These are phyloP conservation scores for Hedychridium roseum DNA, from an alignment of 2,888 invertebrate species.

Conservation along the genomic window DNA sequence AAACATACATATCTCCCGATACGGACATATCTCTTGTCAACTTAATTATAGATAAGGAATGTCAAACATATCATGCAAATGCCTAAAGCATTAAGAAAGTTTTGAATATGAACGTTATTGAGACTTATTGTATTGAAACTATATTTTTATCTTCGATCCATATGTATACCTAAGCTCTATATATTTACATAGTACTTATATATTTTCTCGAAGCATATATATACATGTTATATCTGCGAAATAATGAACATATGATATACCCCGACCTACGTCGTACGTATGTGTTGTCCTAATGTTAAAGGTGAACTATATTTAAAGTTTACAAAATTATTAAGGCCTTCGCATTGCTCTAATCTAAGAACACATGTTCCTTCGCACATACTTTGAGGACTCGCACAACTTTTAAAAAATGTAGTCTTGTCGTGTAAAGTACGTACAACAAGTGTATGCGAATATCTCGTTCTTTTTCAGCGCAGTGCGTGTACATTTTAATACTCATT, in stretches of 20 bases:
- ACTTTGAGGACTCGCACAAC: neutral
- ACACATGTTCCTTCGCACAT: too few species aligned
- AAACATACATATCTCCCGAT: neutral
- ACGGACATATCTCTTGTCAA: neutral
- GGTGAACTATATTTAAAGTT: neutral
- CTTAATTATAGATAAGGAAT: slow-evolving; percentile 19
- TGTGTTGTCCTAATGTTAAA: neutral
- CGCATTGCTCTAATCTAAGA: neutral
- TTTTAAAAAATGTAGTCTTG: neutral
- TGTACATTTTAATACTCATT: too few species aligned
- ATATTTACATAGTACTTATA: slow-evolving; percentile 50
- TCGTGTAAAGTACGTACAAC: neutral
- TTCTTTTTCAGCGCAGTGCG: too few species aligned
- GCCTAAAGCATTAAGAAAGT: slow-evolving; percentile 52
- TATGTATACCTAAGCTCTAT: slow-evolving; percentile 45
- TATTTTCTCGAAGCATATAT: slow-evolving; percentile 47
- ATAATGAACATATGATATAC: slow-evolving; percentile 13
- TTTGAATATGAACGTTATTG: slow-evolving; percentile 50
- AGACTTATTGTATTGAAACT: slow-evolving; percentile 50
- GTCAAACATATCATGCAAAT: slow-evolving; percentile 49
- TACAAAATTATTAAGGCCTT: neutral
- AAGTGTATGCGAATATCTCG: neutral
- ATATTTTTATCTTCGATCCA: slow-evolving; percentile 58
- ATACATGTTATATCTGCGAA: slow-evolving; percentile 8
- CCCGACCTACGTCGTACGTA: slow-evolving; percentile 26